phyloP scores from a whole-genome alignment of 2,888 invertebrate genomes.

The Harpalus rufipes region DNA sequence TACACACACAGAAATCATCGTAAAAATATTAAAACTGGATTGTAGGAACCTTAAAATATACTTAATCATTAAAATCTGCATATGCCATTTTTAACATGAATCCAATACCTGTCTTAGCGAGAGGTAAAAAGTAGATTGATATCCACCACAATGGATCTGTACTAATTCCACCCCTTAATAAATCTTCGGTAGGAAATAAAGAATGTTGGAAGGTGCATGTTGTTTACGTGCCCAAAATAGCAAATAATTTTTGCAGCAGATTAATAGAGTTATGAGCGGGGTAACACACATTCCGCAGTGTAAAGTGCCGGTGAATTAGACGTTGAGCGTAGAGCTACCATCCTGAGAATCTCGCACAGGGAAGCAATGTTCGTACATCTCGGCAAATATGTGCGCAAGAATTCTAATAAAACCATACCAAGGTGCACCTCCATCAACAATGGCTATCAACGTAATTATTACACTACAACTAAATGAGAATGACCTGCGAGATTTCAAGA shows the following conservation, averaged over 20 bases:
- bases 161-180: no score
- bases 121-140: no score
- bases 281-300: slow-evolving; percentile 4
- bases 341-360: slow-evolving; percentile 25
- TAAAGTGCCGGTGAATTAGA: slow-evolving; percentile 41
- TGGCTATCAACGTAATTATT: slow-evolving; percentile 1
- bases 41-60: no score
- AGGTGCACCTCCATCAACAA: slow-evolving; percentile 25
- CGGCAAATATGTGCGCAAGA: slow-evolving; percentile 59
- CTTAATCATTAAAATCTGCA: no score
- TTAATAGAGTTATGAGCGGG: slow-evolving; percentile 17
- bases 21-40: no score
- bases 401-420: slow-evolving; percentile 60
- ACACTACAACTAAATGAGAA: neutral
- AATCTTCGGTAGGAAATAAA: neutral
- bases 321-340: slow-evolving; percentile 13
- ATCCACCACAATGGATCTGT: no score
- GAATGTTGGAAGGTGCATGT: neutral
- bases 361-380: slow-evolving; percentile 53
- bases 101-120: no score
- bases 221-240: slow-evolving; percentile 12
- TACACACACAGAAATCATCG: no score
- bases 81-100: no score
- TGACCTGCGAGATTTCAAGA: neutral
- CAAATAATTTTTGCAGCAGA: slow-evolving; percentile 17